Evolutionary conservation across 2,888 invertebrate species (phyloP), one percentile per base, ranked within the genome.

Genomic region (Papilio protenor): DNA sequence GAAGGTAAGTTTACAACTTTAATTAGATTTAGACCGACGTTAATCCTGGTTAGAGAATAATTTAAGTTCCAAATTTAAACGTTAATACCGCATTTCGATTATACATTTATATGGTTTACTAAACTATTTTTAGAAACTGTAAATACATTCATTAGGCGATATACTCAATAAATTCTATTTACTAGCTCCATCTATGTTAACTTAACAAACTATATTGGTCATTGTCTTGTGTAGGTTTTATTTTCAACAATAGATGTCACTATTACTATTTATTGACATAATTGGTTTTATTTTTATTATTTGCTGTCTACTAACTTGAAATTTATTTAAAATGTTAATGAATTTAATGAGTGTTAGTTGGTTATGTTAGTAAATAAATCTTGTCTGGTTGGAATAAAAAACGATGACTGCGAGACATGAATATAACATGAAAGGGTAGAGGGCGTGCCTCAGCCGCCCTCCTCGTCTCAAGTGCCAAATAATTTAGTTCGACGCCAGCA

Each of bases 351-450:
- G 61, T 27, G 27, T 61, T 40, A 33, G 64, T 61, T 40, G 16
- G 64, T 33, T 27, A 33, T 33, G 27, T 64, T 18, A 1, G 27
- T 33, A 64, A 64, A 64, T 16, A 64, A 64, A 64, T 33, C 33
- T 64, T 64, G 64, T 64, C 18, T 64, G 33, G 16, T 18, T 71
- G 5, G 27, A 66, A 70, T 55, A 49, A 72, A 77, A 81, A 81
- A 78, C 77, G 78, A 66, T 79, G 69, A 75, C 47, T 52, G 77
- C 64, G 69, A 71, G 59, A 70, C 77, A 79, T 82, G 81, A 83
- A 83, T 83, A 73, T 78, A 77, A 81, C 81, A 83, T 82, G 78
- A 82, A 79, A 61, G 74, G 70, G 70, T 77, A 71, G 52, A 71
- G 78, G 73, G 77, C 55, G 71, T 79, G 74, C 16, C 77, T 72